Conservation (phyloP, 2,797 vertebrate species). For the Pachyuromys duprasi region DNA sequence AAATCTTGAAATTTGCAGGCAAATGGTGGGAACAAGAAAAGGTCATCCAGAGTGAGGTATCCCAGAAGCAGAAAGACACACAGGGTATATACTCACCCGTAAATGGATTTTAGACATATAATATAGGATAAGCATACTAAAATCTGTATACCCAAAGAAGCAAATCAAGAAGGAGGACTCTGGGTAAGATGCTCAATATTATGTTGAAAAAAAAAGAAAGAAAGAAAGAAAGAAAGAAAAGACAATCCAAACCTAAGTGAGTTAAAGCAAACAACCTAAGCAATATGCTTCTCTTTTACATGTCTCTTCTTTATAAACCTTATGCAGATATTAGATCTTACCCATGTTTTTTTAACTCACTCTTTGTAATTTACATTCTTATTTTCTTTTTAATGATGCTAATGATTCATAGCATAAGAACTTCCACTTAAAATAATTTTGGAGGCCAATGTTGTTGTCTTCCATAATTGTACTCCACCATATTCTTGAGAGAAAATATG, state of each 20-base stretch:
- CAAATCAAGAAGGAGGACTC: too few relatives aligned
- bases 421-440: neutral
- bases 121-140: too few relatives aligned
- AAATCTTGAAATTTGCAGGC: too few relatives aligned
- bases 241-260: neutral
- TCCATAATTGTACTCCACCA: neutral
- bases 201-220: neutral
- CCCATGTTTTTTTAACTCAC: neutral
- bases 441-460: neutral
- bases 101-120: too few relatives aligned
- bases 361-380: neutral
- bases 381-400: neutral
- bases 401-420: neutral
- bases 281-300: rapidly evolving
- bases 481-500: neutral
- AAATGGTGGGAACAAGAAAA: too few relatives aligned
- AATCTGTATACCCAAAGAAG: too few relatives aligned
- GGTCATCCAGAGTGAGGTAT: too few relatives aligned
- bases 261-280: rapidly evolving
- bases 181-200: neutral
- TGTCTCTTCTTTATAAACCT: neutral
- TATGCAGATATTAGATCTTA: neutral
- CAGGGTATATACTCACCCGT: too few relatives aligned
- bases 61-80: too few relatives aligned
- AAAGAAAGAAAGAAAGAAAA: neutral